Percentiles rank a stretch among this genome's conserved stretches.
phyloP scores from a whole-genome alignment of 2,113 vertebrate species.

The Chaenocephalus aceratus region DNA sequence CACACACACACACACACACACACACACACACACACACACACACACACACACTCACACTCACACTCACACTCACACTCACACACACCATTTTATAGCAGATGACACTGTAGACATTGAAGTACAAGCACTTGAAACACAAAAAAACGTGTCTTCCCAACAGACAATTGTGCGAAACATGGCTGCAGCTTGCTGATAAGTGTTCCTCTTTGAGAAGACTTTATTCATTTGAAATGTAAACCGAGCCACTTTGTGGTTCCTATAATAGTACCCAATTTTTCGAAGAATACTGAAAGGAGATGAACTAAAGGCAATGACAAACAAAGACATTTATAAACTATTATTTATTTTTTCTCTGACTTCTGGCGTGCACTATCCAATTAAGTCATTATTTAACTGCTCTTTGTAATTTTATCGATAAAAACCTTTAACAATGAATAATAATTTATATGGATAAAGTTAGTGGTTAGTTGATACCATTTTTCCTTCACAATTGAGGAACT shows the following conservation, averaged over 20 bases:
- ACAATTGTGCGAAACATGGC: background rate
- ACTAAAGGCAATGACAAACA: background rate
- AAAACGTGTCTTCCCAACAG: background rate
- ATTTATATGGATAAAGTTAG: background rate
- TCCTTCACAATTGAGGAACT: conserved; percentile 3
- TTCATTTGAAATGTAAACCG: background rate
- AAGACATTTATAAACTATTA: background rate
- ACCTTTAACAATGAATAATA: background rate
- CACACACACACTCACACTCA: too few species aligned
- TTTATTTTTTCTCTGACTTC: background rate
- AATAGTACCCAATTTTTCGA: background rate
- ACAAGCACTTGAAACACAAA: background rate
- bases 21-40: background rate
- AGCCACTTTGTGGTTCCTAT: background rate
- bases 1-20: too few species aligned
- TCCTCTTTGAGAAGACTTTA: background rate
- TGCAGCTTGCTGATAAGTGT: background rate
- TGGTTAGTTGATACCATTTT: background rate
- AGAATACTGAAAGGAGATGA: background rate
- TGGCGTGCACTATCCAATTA: background rate
- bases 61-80: background rate
- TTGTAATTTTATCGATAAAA: background rate
- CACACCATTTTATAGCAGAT: background rate
- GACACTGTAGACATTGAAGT: background rate
- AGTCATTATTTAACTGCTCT: background rate